phyloP scores from a whole-genome alignment of 2,113 vertebrate species.

The Grammomys surdaster region DNA sequence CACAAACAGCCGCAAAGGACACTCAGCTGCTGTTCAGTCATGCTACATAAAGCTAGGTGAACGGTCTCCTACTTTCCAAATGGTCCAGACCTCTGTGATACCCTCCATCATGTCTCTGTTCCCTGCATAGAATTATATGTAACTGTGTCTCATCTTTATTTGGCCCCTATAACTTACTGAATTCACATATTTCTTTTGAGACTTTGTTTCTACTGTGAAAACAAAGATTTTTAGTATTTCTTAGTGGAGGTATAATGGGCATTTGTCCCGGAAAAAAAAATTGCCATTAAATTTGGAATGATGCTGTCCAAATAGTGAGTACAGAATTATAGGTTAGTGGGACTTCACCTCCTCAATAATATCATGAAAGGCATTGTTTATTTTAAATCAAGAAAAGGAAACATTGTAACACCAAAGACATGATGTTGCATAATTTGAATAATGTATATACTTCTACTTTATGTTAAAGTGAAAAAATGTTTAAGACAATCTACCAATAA shows the following conservation, averaged over 20 bases:
- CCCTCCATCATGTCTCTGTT: no score
- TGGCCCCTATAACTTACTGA: no score
- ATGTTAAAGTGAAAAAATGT: not conserved
- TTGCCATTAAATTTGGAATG: not conserved
- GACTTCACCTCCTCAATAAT: not conserved
- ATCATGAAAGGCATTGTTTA: not conserved
- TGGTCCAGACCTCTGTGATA: not conserved
- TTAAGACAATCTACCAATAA: not conserved
- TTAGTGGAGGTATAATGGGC: not conserved
- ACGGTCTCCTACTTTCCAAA: not conserved
- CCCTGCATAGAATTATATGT: not conserved
- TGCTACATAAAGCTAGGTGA: not conserved
- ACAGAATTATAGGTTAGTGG: not conserved
- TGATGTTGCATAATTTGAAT: not conserved
- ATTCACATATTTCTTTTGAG: not conserved
- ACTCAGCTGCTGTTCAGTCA: not conserved
- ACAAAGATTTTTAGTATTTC: not conserved
- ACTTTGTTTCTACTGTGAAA: not conserved
- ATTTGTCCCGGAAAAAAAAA: not conserved
- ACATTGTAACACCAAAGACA: not conserved
- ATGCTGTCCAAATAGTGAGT: not conserved
- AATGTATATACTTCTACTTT: not conserved
- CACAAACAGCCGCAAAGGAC: no score
- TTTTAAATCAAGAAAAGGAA: not conserved
- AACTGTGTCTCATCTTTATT: not conserved